Evolutionary conservation across 2,888 invertebrate genomes (phyloP), one percentile per base, ranked within the genome.

Genomic region (Brachynemurus nebulosus): DNA sequence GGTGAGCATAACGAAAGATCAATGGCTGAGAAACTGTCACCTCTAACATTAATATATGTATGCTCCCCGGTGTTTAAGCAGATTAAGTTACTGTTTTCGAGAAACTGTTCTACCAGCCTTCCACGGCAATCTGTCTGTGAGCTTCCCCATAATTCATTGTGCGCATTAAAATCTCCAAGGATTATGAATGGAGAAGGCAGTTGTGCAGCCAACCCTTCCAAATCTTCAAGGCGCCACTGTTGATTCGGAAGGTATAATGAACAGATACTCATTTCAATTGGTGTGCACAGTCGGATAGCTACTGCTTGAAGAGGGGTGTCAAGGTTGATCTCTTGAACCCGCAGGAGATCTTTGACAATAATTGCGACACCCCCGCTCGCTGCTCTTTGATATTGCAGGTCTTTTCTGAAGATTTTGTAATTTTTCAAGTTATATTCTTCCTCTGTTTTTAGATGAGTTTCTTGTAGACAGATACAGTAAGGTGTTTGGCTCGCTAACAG

Each of bases 361-460:
- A 45, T 52, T n/a, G 46, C 42, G 4, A 52, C 51, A 7, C 50
- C 51, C 8, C 52, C 52, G 33, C 51, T 50, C 8, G 50, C 51
- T n/a, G 33, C 19, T 11, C 30, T 12, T 11, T 18, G 16, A 9
- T 11, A n/a, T n/a, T n/a, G n/a, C n/a, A n/a, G n/a, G n/a, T n/a
- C n/a, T n/a, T 34, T 23, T 21, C 17, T 42, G 20, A 20, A n/a
- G n/a, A n/a, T n/a, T n/a, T n/a, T n/a, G n/a, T n/a, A n/a, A n/a
- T n/a, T n/a, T n/a, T n/a, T n/a, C n/a, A n/a, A 16, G 8, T 35
- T 34, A 4, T n/a, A 18, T n/a, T 2, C 14, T 9, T 42, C 34
- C 12, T 33, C 23, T 33, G 35, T 19, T 30, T 23, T n/a, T 18
- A 42, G n/a, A 6, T 20, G 16, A 8, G 42, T 42, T 34, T 42